Evolutionary conservation across 2,888 invertebrate species (phyloP).

Genomic region (Sinopyrophorus schimmeli): DNA sequence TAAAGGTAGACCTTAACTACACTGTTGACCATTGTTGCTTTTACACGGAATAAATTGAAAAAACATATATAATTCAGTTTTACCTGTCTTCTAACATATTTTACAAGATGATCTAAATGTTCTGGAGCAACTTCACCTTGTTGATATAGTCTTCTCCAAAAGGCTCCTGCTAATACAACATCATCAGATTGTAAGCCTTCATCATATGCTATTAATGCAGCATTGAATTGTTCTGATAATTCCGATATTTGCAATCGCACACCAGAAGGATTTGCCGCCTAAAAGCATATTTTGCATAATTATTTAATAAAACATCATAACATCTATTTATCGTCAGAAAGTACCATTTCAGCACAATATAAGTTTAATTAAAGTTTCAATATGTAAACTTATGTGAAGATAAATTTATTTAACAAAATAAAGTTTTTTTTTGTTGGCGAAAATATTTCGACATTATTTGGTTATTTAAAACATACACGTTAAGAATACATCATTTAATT

Average conservation of each 20-base stretch:
- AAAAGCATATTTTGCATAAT: no score
- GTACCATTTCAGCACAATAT: no score
- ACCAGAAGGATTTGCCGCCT: conserved; percentile 66
- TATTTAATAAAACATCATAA: no score
- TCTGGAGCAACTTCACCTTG: conserved; percentile 66
- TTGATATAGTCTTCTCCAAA: conserved; percentile 84
- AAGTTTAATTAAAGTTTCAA: no score
- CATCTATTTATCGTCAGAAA: no score
- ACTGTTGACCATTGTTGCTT: conserved; percentile 19
- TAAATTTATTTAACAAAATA: no score
- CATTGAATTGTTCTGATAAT: conserved; percentile 80
- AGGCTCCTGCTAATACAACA: conserved; percentile 73
- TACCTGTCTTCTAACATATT: conserved; percentile 79
- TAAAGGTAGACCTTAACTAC: no score
- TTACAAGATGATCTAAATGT: conserved; percentile 70
- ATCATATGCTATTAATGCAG: conserved; percentile 81
- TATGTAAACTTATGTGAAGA: no score
- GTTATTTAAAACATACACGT: no score
- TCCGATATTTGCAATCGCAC: conserved; percentile 66
- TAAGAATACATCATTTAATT: no score
- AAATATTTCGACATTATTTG: no score
- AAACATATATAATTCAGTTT: conserved; percentile 35
- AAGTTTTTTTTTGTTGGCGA: no score
- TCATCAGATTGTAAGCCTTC: conserved; percentile 82
- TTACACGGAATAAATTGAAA: conserved; percentile 1